Evolutionary conservation across 2,888 invertebrate genomes (phyloP).

Genomic region (Papilio elwesi): DNA sequence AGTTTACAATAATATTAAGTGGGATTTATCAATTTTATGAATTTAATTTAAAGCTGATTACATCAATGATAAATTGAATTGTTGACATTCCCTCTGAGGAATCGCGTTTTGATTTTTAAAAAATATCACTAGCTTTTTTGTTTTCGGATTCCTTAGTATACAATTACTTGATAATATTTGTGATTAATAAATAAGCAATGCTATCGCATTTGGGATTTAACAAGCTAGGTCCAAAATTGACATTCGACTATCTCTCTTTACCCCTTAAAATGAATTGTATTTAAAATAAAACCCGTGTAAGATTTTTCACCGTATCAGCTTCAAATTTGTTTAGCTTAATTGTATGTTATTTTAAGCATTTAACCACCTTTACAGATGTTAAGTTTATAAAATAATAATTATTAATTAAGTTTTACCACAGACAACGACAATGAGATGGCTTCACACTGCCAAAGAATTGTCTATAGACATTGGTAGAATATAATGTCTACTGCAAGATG

Average conservation of each 20-base stretch:
- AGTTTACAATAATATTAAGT: background rate
- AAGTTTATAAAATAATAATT: constrained; percentile 6
- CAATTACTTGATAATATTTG: no score
- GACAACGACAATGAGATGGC: background rate
- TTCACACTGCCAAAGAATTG: constrained; percentile 10
- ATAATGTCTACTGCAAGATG: no score
- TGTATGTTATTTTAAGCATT: constrained; percentile 13
- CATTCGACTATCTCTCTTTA: no score
- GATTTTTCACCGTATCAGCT: background rate
- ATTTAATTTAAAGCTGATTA: background rate
- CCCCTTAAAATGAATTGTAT: no score
- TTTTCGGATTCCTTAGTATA: no score
- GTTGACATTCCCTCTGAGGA: background rate
- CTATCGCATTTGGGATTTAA: no score
- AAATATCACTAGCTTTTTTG: no score
- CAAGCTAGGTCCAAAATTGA: no score
- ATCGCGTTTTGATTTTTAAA: no score
- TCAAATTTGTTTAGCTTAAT: background rate
- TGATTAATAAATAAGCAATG: no score
- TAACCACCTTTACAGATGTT: constrained; percentile 27
- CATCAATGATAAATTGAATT: background rate
- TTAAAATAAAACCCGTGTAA: no score
- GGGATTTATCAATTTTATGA: background rate
- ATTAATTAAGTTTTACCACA: background rate
- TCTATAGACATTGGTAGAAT: background rate